phyloP scores from a whole-genome alignment of 2,113 vertebrate species.

The Pteropus alecto region DNA sequence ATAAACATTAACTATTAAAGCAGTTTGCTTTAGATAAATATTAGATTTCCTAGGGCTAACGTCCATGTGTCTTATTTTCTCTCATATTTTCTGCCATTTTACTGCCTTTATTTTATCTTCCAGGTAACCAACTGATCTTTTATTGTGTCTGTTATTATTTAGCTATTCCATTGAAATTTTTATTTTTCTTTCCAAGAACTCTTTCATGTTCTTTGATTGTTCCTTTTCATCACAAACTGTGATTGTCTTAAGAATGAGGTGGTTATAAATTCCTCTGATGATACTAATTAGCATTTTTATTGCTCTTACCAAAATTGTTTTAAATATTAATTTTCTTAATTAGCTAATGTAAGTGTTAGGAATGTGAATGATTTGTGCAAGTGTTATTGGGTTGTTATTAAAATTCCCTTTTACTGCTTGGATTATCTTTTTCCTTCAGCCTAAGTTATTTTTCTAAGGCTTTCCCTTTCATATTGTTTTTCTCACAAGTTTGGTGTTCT shows the following conservation, averaged over 20 bases:
- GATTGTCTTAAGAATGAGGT: background rate
- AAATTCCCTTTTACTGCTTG: background rate
- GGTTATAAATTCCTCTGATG: background rate
- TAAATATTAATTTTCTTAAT: constrained; percentile 7
- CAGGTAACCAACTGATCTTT: background rate
- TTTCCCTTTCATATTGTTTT: background rate
- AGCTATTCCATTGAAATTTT: background rate
- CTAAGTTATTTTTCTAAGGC: background rate
- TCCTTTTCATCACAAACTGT: background rate
- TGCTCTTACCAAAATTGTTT: background rate
- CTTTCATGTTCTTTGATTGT: background rate
- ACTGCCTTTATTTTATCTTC: background rate
- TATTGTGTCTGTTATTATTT: background rate
- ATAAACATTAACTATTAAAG: constrained; percentile 20
- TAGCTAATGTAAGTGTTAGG: background rate
- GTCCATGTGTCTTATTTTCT: constrained; percentile 2
- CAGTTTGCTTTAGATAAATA: background rate
- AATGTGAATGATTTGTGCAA: background rate
- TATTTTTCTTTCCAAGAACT: constrained; percentile 3
- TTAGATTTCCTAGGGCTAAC: background rate
- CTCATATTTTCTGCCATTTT: background rate
- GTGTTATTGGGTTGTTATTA: background rate
- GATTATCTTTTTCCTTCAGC: background rate
- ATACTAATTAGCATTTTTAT: background rate
- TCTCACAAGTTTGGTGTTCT: background rate